These are phyloP conservation scores for Megaceryle maxima DNA, from an alignment of 2,113 vertebrate species.

Conservation along the genomic window DNA sequence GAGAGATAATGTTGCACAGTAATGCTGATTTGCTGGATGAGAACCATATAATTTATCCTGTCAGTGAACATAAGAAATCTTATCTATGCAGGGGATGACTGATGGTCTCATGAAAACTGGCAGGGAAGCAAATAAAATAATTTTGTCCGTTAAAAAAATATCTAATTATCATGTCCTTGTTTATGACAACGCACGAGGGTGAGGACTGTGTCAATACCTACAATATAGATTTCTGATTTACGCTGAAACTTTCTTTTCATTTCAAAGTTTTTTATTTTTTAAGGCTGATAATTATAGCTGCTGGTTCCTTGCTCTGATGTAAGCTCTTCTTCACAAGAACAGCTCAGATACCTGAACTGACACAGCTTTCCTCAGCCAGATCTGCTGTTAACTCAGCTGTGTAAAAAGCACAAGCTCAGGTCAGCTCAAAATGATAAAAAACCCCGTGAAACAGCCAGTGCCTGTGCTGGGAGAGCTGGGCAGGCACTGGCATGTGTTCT, in stretches of 20 bases:
- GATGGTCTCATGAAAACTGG: conserved; percentile 75
- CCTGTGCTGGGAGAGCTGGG: accelerated
- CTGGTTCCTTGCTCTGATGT: neutral
- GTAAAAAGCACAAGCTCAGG: neutral
- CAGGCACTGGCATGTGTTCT: accelerated
- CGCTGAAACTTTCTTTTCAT: conserved; percentile 12
- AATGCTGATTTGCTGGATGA: conserved; percentile 79
- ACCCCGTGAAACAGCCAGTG: accelerated
- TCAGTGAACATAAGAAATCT: conserved; percentile 77
- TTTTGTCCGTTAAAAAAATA: conserved; percentile 74
- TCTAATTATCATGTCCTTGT: conserved; percentile 70
- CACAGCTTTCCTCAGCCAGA: neutral
- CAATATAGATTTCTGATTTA: neutral
- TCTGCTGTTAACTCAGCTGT: neutral
- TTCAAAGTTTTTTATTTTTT: neutral
- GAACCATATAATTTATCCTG: conserved; percentile 81
- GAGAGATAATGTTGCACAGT: conserved; percentile 75
- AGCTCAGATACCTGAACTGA: neutral
- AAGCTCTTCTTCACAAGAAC: neutral
- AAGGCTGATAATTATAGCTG: conserved; percentile 23
- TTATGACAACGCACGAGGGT: neutral
- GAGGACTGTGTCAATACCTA: conserved; percentile 6
- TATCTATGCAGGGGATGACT: conserved; percentile 70
- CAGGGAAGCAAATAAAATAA: conserved; percentile 79
- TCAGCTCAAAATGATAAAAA: neutral